Evolutionary conservation across 2,113 vertebrate genomes (phyloP), one percentile per base, ranked within the genome.

Genomic region (Cairina moschata): DNA sequence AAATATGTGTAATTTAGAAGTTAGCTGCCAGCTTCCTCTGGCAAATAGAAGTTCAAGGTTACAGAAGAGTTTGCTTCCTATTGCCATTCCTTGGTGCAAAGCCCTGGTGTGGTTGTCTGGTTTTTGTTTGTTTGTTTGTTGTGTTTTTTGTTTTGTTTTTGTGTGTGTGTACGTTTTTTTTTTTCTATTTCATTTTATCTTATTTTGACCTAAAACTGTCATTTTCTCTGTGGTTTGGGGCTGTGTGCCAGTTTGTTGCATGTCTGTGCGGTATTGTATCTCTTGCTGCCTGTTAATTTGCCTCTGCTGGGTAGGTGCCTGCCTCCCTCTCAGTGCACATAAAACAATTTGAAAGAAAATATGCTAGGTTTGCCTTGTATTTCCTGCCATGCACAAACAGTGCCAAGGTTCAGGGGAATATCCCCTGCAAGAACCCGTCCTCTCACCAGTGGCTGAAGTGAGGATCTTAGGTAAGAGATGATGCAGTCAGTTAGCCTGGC

Each of bases 281-380:
- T 93, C 1, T 42, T 34, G 63, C 75, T 88, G 48, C 65, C 75
- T 82, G 56, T 52, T 77, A 91, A 94, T 91, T 91, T 88, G 72
- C 83, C 65, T 71, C 75, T 86, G 63, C 83, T 91, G 65, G 22
- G 29, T 83, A 86, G 83, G 56, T 67, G 72, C 75, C 60, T 80
- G 68, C 69, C 34, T 86, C 25, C 78, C 67, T 87, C 60, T 71
- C 89, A 90, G 68, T 66, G 46, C 71, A 54, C 34, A 66, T 72
- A 93, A 94, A 93, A 93, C 63, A 77, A 14, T 87, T 60, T 9
- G 2, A 40, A 83, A 82, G 91, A 89, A 75, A 54, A 79, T 81
- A 79, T 82, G 62, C 68, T 23, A 65, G 75, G 79, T 86, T 92
- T 88, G 42, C 38, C 76, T 88, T 63, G n/a, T 66, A 9, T 88